These are phyloP conservation scores for Ophiothrix spiculata DNA, from an alignment of 35 echinoderm and acorn worm genomes.

Conservation along the genomic window DNA sequence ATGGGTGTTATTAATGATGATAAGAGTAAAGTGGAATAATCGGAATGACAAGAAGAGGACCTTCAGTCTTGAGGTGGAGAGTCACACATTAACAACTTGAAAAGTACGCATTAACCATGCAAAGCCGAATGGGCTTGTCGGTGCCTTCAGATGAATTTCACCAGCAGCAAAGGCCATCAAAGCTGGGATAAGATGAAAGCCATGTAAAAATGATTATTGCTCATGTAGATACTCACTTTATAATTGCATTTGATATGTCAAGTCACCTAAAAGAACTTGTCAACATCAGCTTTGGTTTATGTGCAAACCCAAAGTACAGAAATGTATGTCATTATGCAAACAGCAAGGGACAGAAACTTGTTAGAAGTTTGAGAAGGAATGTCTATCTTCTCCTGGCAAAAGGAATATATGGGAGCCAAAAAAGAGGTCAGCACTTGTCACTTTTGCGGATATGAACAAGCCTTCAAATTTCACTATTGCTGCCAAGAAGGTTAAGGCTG, in stretches of 20 bases:
- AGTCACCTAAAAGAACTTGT: neutral
- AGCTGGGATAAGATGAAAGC: too few species aligned
- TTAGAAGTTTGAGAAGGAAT: neutral
- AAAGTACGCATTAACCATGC: neutral
- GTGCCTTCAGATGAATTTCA: neutral
- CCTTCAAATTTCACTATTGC: neutral
- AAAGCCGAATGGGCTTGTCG: neutral
- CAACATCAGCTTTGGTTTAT: neutral
- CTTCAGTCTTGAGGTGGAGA: neutral
- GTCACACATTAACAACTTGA: neutral
- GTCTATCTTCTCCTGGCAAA: neutral
- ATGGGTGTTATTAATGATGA: neutral
- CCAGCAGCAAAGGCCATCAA: neutral
- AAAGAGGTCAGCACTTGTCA: neutral
- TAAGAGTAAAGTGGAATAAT: neutral
- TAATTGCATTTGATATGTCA: neutral
- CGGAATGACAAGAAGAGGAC: neutral
- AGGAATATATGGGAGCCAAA: neutral
- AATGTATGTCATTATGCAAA: too few species aligned
- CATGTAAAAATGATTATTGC: too few species aligned
- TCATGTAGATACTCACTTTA: neutral
- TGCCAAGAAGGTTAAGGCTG: neutral
- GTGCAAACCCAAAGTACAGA: too few species aligned
- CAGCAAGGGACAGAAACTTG: neutral
- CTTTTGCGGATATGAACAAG: too few species aligned